Evolutionary conservation across 2,797 vertebrate species (phyloP), one percentile per base, ranked within the genome.

Genomic region (Lacerta bilineata): DNA sequence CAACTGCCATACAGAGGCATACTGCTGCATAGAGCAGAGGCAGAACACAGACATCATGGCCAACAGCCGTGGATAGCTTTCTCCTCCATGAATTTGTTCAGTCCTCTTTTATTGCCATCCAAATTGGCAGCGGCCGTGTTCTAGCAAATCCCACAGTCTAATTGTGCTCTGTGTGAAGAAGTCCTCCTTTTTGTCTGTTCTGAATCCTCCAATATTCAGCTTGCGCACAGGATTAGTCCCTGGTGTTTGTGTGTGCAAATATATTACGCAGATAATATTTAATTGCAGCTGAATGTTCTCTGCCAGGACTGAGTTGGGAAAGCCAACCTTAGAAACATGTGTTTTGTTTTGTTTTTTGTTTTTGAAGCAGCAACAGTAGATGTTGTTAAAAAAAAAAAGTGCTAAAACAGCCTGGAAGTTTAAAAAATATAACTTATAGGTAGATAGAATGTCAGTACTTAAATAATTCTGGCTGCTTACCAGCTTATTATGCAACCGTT

Each of bases 401-500:
- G 27, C 90, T 89, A 90, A 85, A 66, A 82, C 87, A 91, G 25
- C 59, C 84, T 91, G 85, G 91, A 91, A 92, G 83, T 64, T 88
- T 93, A 90, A 85, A 85, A 71, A 80, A 75, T 39, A 90, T 92
- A 85, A 90, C 82, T 90, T 90, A 94, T 81, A 59, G 15, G 6
- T 71, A 85, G 74, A 46, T 84, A 90, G 88, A 95, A 82, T 76
- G 91, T 68, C 78, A 90, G 83, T 74, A 87, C 50, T 80, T 86
- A 88, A 75, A 92, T 92, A 89, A 79, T 80, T 83, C 89, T 88
- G 88, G 68, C 8, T 69, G 69, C 74, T 46, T 85, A 80, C 43
- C 84, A 89, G 83, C 91, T 95, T 93, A 94, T 95, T 94, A 91
- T 90, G 90, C 91, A 91, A 91, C 89, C 93, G 93, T 94, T 95